phyloP scores from a whole-genome alignment of 2,113 vertebrate species.

The Eudyptes chrysolophus region DNA sequence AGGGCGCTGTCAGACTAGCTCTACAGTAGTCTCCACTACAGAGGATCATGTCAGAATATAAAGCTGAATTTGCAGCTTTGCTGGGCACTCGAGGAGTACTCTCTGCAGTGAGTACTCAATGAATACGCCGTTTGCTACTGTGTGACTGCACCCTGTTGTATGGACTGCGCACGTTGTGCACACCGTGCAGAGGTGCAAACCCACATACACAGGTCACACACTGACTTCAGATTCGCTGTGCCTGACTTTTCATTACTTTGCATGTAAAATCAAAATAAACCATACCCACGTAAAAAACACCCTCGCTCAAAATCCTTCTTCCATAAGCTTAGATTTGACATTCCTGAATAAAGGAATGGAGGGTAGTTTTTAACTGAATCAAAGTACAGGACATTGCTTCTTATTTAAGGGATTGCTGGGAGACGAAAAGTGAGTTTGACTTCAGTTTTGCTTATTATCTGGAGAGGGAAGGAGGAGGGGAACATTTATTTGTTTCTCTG shows the following conservation, averaged over 20 bases:
- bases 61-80: background rate
- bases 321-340: background rate
- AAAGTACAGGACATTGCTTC: background rate
- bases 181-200: fast-evolving
- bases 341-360: background rate
- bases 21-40: background rate
- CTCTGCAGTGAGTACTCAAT: background rate
- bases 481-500: slow-evolving; percentile 20
- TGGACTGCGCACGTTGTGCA: fast-evolving
- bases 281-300: background rate
- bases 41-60: background rate
- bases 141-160: background rate
- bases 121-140: fast-evolving
- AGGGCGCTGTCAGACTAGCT: background rate
- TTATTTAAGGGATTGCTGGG: background rate
- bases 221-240: background rate
- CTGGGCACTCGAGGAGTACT: background rate
- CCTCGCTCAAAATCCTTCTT: background rate
- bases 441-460: slow-evolving; percentile 23
- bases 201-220: fast-evolving
- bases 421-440: background rate
- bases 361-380: background rate
- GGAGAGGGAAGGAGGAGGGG: background rate
- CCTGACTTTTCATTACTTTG: background rate
- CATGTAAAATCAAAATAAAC: background rate